phyloP scores from a whole-genome alignment of 1,140 invertebrate genomes.

The Rhagoletis pomonella region DNA sequence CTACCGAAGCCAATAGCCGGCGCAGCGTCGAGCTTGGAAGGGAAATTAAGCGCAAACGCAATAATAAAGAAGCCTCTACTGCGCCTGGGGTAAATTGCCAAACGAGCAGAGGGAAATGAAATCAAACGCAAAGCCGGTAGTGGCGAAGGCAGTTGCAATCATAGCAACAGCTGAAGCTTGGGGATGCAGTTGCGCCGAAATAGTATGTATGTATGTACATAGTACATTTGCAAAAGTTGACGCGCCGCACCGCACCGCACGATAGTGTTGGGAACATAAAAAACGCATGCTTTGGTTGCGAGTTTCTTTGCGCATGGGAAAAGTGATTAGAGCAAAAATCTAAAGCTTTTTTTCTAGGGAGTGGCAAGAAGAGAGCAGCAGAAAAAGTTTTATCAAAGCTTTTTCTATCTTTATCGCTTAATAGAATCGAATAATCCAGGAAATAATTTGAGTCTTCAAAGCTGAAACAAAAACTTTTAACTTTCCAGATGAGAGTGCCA shows the following conservation, averaged over 20 bases:
- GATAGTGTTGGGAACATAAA: neutral
- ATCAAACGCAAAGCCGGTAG: neutral
- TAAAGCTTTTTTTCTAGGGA: neutral
- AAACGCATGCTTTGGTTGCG: neutral
- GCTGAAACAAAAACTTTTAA: no score
- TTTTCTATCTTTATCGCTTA: no score
- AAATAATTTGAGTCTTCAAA: no score
- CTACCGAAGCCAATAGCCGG: neutral
- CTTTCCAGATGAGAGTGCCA: no score
- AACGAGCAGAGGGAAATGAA: constrained; percentile 25
- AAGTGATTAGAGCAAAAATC: neutral
- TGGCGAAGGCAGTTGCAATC: neutral
- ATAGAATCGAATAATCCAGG: no score
- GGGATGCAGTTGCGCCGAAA: neutral
- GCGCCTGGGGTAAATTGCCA: neutral
- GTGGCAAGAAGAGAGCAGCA: neutral
- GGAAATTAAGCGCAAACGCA: neutral
- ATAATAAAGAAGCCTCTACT: neutral
- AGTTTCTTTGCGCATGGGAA: neutral
- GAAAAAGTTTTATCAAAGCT: neutral
- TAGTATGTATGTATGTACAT: no score
- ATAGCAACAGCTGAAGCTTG: neutral
- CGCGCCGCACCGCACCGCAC: neutral
- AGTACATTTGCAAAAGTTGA: no score
- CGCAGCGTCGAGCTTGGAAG: neutral